Conservation (phyloP, 2,113 vertebrate genomes). For the Anser brachyrhynchus region DNA sequence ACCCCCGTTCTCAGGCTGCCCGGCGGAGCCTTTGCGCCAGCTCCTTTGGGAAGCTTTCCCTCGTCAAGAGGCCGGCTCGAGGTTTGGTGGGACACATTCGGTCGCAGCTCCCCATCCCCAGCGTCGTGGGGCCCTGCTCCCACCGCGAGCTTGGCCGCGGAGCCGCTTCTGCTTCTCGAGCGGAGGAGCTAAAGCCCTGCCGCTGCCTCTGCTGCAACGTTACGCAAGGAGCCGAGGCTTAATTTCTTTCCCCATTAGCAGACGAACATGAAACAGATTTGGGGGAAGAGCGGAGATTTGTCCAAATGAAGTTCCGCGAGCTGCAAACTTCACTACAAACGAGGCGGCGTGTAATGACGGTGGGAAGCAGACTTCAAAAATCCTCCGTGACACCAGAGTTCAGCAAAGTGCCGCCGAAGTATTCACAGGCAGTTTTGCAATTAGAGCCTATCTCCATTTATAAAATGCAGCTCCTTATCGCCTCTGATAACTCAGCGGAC, state of each 20-base stretch:
- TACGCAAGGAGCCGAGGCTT: not conserved
- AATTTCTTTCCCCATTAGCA: not conserved
- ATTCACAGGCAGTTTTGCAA: not conserved
- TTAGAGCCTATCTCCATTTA: not conserved
- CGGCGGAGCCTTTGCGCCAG: not conserved
- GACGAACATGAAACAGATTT: not conserved
- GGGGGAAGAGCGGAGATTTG: not conserved
- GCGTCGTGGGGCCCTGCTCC: not conserved
- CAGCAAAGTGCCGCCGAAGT: not conserved
- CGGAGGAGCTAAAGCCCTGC: not conserved
- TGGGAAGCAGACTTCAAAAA: not conserved
- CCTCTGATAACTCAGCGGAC: not conserved
- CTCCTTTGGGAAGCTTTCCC: not conserved
- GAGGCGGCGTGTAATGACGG: not conserved
- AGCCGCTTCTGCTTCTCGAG: fast-evolving
- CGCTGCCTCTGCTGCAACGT: fast-evolving
- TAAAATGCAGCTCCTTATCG: not conserved
- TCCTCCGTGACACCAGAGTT: not conserved
- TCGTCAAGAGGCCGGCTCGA: fast-evolving
- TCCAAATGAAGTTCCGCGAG: not conserved
- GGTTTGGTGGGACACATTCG: fast-evolving
- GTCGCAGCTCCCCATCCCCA: fast-evolving
- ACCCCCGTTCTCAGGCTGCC: fast-evolving
- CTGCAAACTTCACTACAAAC: not conserved
- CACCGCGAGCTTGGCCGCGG: fast-evolving